A percentile compares a stretch with the other conserved stretches of the same genome.
These are phyloP conservation scores for Chironomus tepperi DNA, from an alignment of 1,140 invertebrate genomes.

Conservation along the genomic window DNA sequence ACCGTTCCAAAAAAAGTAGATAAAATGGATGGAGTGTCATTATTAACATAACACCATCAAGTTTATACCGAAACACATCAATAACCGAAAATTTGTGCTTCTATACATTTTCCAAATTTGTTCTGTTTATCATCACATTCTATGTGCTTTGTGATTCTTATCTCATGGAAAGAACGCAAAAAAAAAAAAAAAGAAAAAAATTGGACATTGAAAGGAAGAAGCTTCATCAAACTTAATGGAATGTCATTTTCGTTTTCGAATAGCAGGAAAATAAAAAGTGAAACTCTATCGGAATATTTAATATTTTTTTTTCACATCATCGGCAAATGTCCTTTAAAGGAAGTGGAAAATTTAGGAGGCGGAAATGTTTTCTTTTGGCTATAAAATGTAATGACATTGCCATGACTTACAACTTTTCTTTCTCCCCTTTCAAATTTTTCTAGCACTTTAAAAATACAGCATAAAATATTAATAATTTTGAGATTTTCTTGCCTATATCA, in stretches of 20 bases:
- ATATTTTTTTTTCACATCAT: not conserved
- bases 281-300: conserved; percentile 14
- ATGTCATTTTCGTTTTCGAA: conserved; percentile 2
- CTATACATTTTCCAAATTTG: no score
- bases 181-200: not conserved
- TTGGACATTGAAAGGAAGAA: not conserved
- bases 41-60: not conserved
- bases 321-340: not conserved
- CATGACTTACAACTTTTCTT: not conserved
- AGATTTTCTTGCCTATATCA: not conserved
- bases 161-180: not conserved
- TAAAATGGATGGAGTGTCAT: no score
- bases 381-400: not conserved
- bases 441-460: not conserved
- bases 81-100: not conserved
- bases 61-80: not conserved
- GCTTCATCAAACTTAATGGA: conserved; percentile 18
- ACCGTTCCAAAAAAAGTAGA: no score
- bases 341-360: not conserved
- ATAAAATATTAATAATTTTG: not conserved
- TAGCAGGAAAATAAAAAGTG: no score
- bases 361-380: not conserved
- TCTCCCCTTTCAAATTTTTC: not conserved
- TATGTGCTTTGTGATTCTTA: not conserved
- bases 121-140: no score